Evolutionary conservation across 2,797 vertebrate species (phyloP).

Genomic region (Parambassis ranga): DNA sequence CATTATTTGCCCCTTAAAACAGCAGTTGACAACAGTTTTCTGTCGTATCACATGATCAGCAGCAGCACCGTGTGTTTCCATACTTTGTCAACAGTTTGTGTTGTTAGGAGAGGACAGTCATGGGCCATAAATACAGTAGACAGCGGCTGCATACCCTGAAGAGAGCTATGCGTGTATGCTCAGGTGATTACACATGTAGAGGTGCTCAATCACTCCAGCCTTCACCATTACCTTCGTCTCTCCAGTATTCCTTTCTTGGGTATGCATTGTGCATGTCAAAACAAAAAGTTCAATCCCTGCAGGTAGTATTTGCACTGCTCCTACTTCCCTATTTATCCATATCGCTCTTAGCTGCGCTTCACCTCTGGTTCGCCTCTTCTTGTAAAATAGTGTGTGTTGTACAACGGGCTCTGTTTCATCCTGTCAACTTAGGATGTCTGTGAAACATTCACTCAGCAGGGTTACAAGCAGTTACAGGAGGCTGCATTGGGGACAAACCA

Average conservation of each 20-base stretch:
- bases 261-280: constrained; percentile 65
- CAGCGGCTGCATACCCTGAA: background rate
- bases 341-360: constrained; percentile 25
- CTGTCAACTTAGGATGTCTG: constrained; percentile 57
- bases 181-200: constrained; percentile 51
- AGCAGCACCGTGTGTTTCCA: background rate
- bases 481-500: constrained; percentile 70
- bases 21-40: no score
- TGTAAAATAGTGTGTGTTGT: constrained; percentile 43
- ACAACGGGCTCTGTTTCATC: constrained; percentile 30
- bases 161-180: constrained; percentile 31
- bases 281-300: constrained; percentile 59
- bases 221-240: constrained; percentile 23
- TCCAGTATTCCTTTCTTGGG: constrained; percentile 27
- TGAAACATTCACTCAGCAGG: constrained; percentile 71
- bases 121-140: constrained; percentile 3
- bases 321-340: constrained; percentile 27
- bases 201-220: constrained; percentile 41
- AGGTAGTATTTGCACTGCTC: constrained; percentile 44
- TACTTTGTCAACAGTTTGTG: background rate
- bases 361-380: constrained; percentile 40
- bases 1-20: no score
- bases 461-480: constrained; percentile 55
- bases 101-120: background rate
- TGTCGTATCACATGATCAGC: background rate